Evolutionary conservation across 2,888 invertebrate genomes (phyloP).

Genomic region (Notocelia uddmanniana): DNA sequence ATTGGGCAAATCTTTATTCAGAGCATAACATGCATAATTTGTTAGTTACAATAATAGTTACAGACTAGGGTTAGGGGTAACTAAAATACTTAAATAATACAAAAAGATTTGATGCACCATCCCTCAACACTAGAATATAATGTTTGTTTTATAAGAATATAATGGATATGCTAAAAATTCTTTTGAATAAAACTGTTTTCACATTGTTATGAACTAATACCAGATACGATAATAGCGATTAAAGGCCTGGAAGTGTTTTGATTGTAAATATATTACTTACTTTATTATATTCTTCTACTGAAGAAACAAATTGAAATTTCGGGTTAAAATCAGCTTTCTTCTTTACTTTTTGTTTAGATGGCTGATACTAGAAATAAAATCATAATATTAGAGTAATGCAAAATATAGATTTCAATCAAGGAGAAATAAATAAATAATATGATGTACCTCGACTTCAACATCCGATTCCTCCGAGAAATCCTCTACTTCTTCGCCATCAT

Average conservation of each 20-base stretch:
- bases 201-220: too few species aligned
- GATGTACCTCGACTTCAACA: constrained; percentile 90
- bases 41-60: too few species aligned
- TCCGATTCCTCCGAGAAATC: constrained; percentile 93
- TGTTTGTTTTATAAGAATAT: too few species aligned
- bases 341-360: constrained; percentile 90
- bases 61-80: too few species aligned
- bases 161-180: too few species aligned
- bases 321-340: constrained; percentile 91
- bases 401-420: neutral
- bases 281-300: constrained; percentile 92
- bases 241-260: neutral
- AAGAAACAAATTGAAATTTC: constrained; percentile 93
- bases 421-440: constrained; percentile 31
- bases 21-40: too few species aligned
- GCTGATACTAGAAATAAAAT: constrained; percentile 89
- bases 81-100: too few species aligned
- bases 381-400: neutral
- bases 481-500: constrained; percentile 93
- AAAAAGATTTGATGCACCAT: too few species aligned
- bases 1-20: too few species aligned
- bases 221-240: too few species aligned
- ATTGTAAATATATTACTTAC: constrained; percentile 54
- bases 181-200: too few species aligned
- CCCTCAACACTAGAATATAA: too few species aligned